Evolutionary conservation across 2,797 vertebrate genomes (phyloP).

Genomic region (Eutrigla gurnardus): DNA sequence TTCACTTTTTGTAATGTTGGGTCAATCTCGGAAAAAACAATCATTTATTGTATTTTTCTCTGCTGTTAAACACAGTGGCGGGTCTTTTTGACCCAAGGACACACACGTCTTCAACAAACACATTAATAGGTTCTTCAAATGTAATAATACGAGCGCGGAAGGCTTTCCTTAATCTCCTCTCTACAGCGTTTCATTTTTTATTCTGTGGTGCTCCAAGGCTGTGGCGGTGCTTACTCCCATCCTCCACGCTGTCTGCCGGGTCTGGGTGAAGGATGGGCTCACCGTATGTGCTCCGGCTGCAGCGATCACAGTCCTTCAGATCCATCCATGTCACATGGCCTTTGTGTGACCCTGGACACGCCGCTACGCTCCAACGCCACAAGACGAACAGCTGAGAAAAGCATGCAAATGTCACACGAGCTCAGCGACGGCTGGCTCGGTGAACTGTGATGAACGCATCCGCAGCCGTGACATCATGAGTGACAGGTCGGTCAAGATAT

Average conservation of each 20-base stretch:
- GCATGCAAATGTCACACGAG: constrained; percentile 1
- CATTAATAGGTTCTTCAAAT: background rate
- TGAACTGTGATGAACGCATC: background rate
- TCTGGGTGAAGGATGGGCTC: constrained; percentile 42
- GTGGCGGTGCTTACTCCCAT: constrained; percentile 28
- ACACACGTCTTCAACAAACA: background rate
- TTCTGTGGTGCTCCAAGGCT: background rate
- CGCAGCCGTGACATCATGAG: constrained; percentile 3
- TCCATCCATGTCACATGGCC: constrained; percentile 38
- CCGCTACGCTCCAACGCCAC: background rate
- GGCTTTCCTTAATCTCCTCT: constrained; percentile 8
- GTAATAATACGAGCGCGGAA: background rate
- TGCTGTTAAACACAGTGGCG: too few species aligned
- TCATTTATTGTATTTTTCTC: too few species aligned
- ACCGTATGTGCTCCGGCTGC: constrained; percentile 30
- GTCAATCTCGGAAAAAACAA: too few species aligned
- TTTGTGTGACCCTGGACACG: constrained; percentile 41
- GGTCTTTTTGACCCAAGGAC: too few species aligned
- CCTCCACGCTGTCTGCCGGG: constrained; percentile 17
- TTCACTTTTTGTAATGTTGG: too few species aligned
- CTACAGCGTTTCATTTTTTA: background rate
- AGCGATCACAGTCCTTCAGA: constrained; percentile 48
- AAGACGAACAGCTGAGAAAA: constrained; percentile 28
- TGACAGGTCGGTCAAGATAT: background rate
- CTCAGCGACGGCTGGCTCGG: background rate